phyloP scores from a whole-genome alignment of 64 coral and sea anemone species.

The Catalaphyllia jardinei region DNA sequence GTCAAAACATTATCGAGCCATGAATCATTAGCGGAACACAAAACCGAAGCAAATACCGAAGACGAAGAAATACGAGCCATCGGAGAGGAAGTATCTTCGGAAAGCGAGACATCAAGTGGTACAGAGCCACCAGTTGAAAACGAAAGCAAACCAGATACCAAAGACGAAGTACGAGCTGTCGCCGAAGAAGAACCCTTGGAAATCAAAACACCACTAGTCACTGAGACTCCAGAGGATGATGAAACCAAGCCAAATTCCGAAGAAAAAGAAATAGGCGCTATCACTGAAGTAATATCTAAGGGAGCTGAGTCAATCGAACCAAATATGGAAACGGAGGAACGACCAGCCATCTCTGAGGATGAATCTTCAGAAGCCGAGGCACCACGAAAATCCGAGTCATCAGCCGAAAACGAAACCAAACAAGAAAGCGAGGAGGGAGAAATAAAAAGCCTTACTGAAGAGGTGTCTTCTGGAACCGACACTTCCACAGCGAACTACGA shows the following conservation, averaged over 20 bases:
- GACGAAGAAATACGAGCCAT: conserved; percentile 1
- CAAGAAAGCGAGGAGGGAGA: too few species aligned
- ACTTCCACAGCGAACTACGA: too few species aligned
- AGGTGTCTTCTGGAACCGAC: too few species aligned
- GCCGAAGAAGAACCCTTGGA: background rate
- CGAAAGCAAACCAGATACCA: background rate
- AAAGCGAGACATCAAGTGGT: background rate
- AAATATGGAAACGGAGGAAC: too few species aligned
- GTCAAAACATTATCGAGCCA: background rate
- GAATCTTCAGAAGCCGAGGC: too few species aligned
- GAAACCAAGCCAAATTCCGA: background rate
- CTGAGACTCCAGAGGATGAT: background rate
- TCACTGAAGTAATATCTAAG: background rate
- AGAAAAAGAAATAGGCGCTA: background rate
- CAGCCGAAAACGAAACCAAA: too few species aligned
- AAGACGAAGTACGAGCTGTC: background rate
- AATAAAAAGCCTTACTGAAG: too few species aligned
- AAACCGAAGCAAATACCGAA: background rate
- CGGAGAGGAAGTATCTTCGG: background rate
- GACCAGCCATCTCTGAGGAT: too few species aligned
- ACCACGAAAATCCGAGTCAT: background rate
- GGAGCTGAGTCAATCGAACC: background rate
- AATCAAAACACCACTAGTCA: background rate
- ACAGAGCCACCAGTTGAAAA: background rate
- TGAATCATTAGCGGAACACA: background rate